These are phyloP conservation scores for Bhutanitis thaidina DNA, from an alignment of 2,888 invertebrate genomes.

Conservation along the genomic window DNA sequence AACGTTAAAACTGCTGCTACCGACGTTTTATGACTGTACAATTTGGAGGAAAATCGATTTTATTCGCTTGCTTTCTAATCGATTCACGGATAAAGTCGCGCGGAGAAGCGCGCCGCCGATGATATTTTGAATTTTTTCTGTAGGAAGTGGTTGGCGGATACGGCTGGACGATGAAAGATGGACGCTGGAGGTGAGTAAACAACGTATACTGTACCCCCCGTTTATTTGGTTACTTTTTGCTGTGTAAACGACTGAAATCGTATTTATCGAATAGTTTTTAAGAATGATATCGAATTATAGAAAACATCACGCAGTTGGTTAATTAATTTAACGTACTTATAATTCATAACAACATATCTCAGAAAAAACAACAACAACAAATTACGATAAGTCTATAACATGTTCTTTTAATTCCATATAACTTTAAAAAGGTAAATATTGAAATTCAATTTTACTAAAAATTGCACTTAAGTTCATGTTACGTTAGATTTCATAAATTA, in stretches of 20 bases:
- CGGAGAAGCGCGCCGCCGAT: constrained; percentile 38
- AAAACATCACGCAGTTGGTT: too few species aligned
- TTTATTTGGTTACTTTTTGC: constrained; percentile 10
- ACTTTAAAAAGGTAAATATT: too few species aligned
- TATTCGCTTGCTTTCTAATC: constrained; percentile 75
- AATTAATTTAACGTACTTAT: too few species aligned
- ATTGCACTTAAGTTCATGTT: too few species aligned
- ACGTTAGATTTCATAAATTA: too few species aligned
- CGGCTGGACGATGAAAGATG: constrained; percentile 47
- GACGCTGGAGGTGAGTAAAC: constrained; percentile 42
- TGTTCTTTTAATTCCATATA: too few species aligned
- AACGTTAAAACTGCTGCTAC: constrained; percentile 72
- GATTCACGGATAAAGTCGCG: constrained; percentile 65
- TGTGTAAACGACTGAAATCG: background rate
- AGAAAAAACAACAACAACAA: too few species aligned
- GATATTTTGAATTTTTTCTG: constrained; percentile 49
- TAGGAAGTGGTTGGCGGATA: constrained; percentile 72
- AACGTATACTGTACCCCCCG: constrained; percentile 29
- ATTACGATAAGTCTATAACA: too few species aligned
- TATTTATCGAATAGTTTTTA: too few species aligned
- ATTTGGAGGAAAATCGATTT: constrained; percentile 80
- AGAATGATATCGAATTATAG: too few species aligned
- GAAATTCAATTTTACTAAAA: too few species aligned
- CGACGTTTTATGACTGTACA: constrained; percentile 72
- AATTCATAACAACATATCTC: too few species aligned